Evolutionary conservation across 2,888 invertebrate species (phyloP), one percentile per base, ranked within the genome.

Genomic region (Malacosoma neustria): DNA sequence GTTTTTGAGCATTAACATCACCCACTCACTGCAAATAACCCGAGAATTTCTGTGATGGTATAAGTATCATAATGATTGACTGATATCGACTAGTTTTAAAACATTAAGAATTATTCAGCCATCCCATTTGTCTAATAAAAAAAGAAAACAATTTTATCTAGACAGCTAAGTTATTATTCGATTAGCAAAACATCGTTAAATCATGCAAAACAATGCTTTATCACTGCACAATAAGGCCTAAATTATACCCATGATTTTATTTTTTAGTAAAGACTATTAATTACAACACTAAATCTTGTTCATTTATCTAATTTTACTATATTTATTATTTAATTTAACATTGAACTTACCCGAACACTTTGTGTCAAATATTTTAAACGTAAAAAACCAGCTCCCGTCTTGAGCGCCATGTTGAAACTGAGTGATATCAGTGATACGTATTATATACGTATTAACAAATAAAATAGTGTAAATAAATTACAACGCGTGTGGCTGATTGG

Each of bases 371-470:
- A 39, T 41, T 59, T 59, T 2, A 69, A 52, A 13, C 70, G 61
- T 43, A 75, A 48, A 38, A 77, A 71, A 67, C 69, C 57, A 45
- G 68, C 69, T 47, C 75, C 65, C 13, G 60, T 57, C 48, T 66
- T 72, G 49, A 80, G 66, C 68, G 77, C 77, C 80, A 80, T 80
- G 42, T 64, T 72, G 61, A 36, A 37, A 72, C 71, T 72, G 64
- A 66, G 22, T 22, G 22, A 22, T 49, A n/a, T 43, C 38, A 44
- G 39, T 49, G 45, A 45, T 41, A 15, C 14, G 30, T 13, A 30
- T 33, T 13, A n/a, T n/a, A n/a, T n/a, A 22, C 22, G 22, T 22
- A 22, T n/a, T n/a, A n/a, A 22, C 9, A 22, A 22, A 22, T 6
- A 22, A 5, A n/a, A n/a, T 5, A 22, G 5, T 22, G 22, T 22